These are phyloP conservation scores for Dolichomitus sp. DNA, from an alignment of 2,888 invertebrate species.

Conservation along the genomic window DNA sequence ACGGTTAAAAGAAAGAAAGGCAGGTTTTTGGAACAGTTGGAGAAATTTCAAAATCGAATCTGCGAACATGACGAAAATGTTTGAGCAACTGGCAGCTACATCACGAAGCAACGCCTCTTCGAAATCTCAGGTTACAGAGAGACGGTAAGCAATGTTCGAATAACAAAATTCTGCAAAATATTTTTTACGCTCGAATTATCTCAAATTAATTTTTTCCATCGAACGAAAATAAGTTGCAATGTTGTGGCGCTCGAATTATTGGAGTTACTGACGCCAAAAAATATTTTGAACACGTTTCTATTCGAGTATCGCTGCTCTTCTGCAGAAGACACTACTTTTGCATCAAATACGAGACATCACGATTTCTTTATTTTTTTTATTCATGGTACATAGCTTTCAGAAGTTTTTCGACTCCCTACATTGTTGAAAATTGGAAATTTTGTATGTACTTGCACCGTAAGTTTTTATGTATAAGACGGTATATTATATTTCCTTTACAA, in stretches of 20 bases:
- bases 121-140: neutral
- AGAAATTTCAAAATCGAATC: neutral
- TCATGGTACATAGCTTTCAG: neutral
- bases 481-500: too few relatives aligned
- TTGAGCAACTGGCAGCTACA: neutral
- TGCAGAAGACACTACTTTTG: neutral
- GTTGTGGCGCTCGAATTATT: neutral
- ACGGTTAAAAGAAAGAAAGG: neutral
- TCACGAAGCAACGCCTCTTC: neutral
- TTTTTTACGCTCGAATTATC: neutral
- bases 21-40: neutral
- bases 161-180: neutral
- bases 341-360: slow-evolving; percentile 6
- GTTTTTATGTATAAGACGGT: too few relatives aligned
- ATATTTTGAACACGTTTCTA: neutral
- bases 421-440: neutral
- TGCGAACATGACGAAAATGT: neutral
- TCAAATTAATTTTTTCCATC: neutral
- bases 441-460: too few relatives aligned
- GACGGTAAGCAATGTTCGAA: neutral
- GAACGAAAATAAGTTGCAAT: neutral
- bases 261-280: neutral
- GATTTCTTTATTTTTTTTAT: slow-evolving; percentile 1
- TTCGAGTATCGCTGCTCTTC: neutral
- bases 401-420: neutral